These are phyloP conservation scores for Erinaceus europaeus DNA, from an alignment of 2,113 vertebrate genomes.

Conservation along the genomic window DNA sequence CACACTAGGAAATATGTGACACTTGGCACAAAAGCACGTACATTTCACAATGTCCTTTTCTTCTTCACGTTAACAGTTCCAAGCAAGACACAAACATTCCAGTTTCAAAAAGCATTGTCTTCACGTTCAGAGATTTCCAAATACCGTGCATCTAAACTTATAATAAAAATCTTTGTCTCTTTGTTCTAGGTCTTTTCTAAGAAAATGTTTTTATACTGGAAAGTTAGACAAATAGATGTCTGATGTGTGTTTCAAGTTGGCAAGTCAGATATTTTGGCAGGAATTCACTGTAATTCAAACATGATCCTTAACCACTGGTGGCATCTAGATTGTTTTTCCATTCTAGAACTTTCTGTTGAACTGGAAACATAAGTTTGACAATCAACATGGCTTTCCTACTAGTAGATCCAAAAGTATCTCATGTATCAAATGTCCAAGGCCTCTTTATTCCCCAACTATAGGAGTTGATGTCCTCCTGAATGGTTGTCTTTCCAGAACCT, in stretches of 20 bases:
- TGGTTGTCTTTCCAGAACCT: neutral
- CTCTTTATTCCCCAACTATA: neutral
- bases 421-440: neutral
- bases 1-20: neutral
- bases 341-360: neutral
- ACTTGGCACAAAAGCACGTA: neutral
- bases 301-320: neutral
- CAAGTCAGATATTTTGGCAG: neutral
- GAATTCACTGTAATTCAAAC: neutral
- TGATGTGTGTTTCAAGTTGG: neutral
- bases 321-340: neutral
- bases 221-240: neutral
- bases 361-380: neutral
- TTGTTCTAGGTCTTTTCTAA: neutral
- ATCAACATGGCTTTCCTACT: neutral
- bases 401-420: neutral
- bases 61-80: constrained; percentile 32
- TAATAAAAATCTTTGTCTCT: constrained; percentile 22
- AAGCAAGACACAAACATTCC: constrained; percentile 27
- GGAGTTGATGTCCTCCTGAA: neutral
- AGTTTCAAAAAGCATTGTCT: constrained; percentile 9
- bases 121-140: neutral
- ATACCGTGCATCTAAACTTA: neutral
- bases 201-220: constrained; percentile 26
- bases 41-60: neutral